phyloP scores from a whole-genome alignment of 2,888 invertebrate genomes.

The Halocaridina rubra region DNA sequence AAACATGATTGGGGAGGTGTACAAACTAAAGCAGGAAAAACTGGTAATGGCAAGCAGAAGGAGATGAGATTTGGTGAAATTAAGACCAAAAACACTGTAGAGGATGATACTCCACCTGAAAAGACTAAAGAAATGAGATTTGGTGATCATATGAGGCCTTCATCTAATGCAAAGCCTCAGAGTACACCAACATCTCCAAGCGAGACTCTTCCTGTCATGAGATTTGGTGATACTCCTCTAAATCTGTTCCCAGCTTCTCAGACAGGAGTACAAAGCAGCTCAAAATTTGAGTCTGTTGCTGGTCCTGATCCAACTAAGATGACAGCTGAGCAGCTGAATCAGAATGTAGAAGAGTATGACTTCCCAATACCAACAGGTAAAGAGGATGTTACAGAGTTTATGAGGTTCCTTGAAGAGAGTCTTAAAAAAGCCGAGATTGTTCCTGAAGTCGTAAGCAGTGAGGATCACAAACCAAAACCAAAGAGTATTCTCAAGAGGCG shows the following conservation, averaged over 20 bases:
- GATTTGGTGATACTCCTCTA: conserved; percentile 59
- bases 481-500: conserved; percentile 62
- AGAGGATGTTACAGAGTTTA: conserved; percentile 58
- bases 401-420: conserved; percentile 58
- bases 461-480: conserved; percentile 46
- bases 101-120: background rate
- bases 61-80: conserved; percentile 61
- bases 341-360: conserved; percentile 63
- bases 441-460: conserved; percentile 54
- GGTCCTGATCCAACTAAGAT: conserved; percentile 63
- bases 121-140: conserved; percentile 25
- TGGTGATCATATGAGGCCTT: background rate
- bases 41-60: conserved; percentile 43
- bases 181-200: background rate
- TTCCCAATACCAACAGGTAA: conserved; percentile 62
- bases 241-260: conserved; percentile 39
- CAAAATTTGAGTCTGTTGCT: conserved; percentile 61
- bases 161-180: conserved; percentile 1
- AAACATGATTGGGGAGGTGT: conserved; percentile 63
- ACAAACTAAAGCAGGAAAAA: conserved; percentile 28
- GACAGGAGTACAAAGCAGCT: conserved; percentile 38
- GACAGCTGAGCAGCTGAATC: conserved; percentile 62
- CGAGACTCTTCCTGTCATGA: conserved; percentile 47
- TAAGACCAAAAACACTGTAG: conserved; percentile 21
- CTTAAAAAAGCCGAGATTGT: conserved; percentile 50